Evolutionary conservation across 92 coral and sea anemone species (phyloP).

Genomic region (Parazoanthus atlanticus): DNA sequence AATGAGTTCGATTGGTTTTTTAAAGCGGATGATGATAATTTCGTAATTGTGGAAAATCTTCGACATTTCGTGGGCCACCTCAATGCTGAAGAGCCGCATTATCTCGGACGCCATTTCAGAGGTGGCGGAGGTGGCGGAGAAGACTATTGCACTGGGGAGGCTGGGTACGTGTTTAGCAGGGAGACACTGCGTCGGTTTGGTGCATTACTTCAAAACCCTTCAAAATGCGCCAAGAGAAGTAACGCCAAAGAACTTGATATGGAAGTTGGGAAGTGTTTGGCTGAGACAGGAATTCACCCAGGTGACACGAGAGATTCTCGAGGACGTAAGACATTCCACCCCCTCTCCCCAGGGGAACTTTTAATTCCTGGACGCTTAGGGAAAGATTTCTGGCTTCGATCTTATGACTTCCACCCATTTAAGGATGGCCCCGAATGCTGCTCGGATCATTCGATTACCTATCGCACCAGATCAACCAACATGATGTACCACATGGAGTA

Average conservation of each 20-base stretch:
- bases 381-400: conserved; percentile 10
- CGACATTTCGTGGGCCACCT: conserved; percentile 25
- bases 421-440: conserved; percentile 40
- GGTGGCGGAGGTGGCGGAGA: background rate
- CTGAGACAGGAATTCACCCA: conserved; percentile 11
- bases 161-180: conserved; percentile 58
- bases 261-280: conserved; percentile 24
- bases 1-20: conserved; percentile 58
- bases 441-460: conserved; percentile 39
- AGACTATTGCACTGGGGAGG: conserved; percentile 51
- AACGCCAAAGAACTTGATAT: conserved; percentile 1
- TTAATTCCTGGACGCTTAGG: background rate
- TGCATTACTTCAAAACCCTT: background rate
- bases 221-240: background rate
- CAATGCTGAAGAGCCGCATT: conserved; percentile 51
- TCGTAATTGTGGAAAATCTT: conserved; percentile 52
- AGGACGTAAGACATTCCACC: conserved; percentile 41
- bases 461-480: background rate
- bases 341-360: conserved; percentile 18
- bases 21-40: conserved; percentile 53
- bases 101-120: conserved; percentile 49
- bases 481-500: conserved; percentile 37
- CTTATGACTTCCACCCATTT: background rate
- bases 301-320: conserved; percentile 35
- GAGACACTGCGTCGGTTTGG: conserved; percentile 53